These are phyloP conservation scores for Aphodius sticticus DNA, from an alignment of 2,888 invertebrate genomes.

Conservation along the genomic window DNA sequence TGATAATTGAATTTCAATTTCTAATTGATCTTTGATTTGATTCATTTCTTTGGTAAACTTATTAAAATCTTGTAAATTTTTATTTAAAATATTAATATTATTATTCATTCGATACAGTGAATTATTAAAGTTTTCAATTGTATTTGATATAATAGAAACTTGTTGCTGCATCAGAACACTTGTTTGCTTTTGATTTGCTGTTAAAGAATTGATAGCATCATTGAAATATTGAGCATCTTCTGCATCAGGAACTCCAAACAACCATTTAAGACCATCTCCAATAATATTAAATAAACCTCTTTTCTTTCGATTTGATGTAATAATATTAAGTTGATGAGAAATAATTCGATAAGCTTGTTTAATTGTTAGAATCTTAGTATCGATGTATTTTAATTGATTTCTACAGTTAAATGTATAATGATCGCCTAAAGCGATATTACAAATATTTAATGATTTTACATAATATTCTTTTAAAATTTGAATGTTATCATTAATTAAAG, in stretches of 20 bases:
- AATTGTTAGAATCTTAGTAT: background rate
- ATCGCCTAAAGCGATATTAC: constrained; percentile 8
- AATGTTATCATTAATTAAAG: background rate
- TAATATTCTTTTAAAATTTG: constrained; percentile 8
- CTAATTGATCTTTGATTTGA: too few species aligned
- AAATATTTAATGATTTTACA: constrained; percentile 14
- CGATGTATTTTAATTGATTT: constrained; percentile 19
- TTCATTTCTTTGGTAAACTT: background rate
- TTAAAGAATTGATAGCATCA: constrained; percentile 27
- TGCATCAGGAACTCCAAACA: constrained; percentile 33
- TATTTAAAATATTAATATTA: constrained; percentile 15
- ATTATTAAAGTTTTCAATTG: constrained; percentile 27
- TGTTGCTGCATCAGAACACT: constrained; percentile 24
- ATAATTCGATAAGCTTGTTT: constrained; percentile 17
- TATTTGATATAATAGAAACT: constrained; percentile 19
- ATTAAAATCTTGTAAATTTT: constrained; percentile 20
- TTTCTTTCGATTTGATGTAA: constrained; percentile 5
- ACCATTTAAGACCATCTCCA: constrained; percentile 33
- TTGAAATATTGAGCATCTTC: constrained; percentile 20
- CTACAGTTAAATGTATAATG: constrained; percentile 17
- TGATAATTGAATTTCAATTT: too few species aligned
- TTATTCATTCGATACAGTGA: constrained; percentile 15
- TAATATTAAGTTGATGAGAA: background rate
- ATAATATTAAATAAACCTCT: constrained; percentile 31
- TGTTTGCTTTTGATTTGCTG: constrained; percentile 10